A percentile compares a stretch with the other conserved stretches of the same genome.
phyloP scores from a whole-genome alignment of 2,888 invertebrate species.

The Apantesis nais region DNA sequence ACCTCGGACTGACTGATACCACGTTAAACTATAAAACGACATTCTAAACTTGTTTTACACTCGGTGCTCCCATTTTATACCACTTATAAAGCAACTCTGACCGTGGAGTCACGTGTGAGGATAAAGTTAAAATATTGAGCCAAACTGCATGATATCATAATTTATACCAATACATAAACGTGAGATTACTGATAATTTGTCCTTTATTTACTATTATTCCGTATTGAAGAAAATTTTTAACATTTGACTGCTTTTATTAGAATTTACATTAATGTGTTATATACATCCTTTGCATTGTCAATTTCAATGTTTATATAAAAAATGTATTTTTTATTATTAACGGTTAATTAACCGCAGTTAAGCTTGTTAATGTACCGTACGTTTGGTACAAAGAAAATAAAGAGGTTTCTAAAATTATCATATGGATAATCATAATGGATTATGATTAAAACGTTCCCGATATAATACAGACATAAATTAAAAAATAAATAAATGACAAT shows the following conservation, averaged over 20 bases:
- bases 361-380: too few relatives aligned
- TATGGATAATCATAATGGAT: too few relatives aligned
- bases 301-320: too few relatives aligned
- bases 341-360: too few relatives aligned
- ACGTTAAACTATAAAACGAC: conserved; percentile 56
- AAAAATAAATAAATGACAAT: too few relatives aligned
- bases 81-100: conserved; percentile 9
- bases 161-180: neutral
- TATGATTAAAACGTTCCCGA: too few relatives aligned
- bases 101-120: conserved; percentile 6
- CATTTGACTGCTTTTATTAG: neutral
- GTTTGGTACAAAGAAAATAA: too few relatives aligned
- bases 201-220: neutral
- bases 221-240: neutral
- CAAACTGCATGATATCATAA: conserved; percentile 2
- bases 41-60: conserved; percentile 48
- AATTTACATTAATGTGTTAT: too few relatives aligned
- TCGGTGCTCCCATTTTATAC: conserved; percentile 25
- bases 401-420: too few relatives aligned
- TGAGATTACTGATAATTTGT: neutral
- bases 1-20: conserved; percentile 47
- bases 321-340: too few relatives aligned
- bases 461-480: too few relatives aligned
- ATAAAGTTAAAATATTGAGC: conserved; percentile 10
- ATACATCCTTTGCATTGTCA: too few relatives aligned